phyloP scores from a whole-genome alignment of 2,797 vertebrate species.

The Hypotaenidia philippensis region DNA sequence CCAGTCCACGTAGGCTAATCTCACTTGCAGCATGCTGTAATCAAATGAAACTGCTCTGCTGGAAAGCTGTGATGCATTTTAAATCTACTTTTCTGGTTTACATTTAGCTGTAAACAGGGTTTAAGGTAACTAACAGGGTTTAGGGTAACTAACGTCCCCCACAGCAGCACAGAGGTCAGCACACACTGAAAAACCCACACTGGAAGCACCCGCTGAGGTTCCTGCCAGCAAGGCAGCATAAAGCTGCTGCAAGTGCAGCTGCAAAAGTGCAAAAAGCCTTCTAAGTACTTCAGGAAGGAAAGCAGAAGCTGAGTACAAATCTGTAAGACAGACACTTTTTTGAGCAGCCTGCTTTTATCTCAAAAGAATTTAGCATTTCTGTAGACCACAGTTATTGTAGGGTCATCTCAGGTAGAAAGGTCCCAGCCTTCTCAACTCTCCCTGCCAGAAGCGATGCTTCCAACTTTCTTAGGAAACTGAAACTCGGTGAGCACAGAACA shows the following conservation, averaged over 20 bases:
- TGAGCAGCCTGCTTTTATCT: slow-evolving; percentile 9
- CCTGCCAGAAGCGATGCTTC: neutral
- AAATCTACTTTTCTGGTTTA: neutral
- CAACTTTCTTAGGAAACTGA: neutral
- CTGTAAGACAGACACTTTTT: neutral
- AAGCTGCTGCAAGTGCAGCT: neutral
- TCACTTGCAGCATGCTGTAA: neutral
- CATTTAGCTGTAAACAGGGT: neutral
- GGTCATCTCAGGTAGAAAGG: slow-evolving; percentile 24
- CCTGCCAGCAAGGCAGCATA: slow-evolving; percentile 1
- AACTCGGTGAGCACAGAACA: rapidly evolving
- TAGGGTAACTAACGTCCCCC: neutral
- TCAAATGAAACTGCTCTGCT: neutral
- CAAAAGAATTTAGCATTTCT: slow-evolving; percentile 34
- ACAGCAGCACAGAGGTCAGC: slow-evolving; percentile 1
- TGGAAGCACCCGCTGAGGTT: neutral
- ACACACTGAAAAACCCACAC: rapidly evolving
- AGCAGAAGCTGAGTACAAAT: neutral
- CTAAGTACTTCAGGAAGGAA: neutral
- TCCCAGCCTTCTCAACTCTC: neutral
- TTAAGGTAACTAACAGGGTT: neutral
- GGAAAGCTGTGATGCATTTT: neutral
- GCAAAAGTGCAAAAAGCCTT: neutral
- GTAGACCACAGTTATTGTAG: neutral
- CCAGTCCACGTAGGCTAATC: neutral